Percentiles rank a stretch among this genome's conserved stretches.
Conservation (phyloP, 2,113 vertebrate genomes). For the Vulpes lagopus region DNA sequence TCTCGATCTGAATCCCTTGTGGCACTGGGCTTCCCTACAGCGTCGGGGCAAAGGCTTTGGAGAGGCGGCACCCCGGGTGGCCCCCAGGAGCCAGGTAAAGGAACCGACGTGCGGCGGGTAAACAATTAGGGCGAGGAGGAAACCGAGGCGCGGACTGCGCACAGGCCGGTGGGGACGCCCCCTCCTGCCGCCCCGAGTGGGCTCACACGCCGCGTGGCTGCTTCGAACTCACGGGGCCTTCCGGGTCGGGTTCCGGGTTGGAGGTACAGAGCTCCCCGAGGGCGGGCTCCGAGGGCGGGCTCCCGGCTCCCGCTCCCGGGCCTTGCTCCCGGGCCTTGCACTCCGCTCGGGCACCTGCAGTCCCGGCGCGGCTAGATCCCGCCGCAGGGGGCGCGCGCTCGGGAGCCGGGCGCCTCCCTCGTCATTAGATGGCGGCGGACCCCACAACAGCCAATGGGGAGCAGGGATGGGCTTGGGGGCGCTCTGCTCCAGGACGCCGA, state of each 20-base stretch:
- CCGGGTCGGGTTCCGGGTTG: not conserved
- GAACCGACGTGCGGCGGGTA: not conserved
- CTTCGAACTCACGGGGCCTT: constrained; percentile 18
- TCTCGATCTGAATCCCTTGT: not conserved
- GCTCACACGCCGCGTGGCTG: not conserved
- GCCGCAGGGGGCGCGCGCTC: not conserved
- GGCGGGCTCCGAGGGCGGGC: not conserved
- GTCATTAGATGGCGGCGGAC: not conserved
- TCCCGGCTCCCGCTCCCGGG: too few relatives aligned
- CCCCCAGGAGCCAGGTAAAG: not conserved
- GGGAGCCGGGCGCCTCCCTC: not conserved
- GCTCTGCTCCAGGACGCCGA: not conserved
- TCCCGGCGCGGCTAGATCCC: not conserved
- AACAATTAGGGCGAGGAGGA: not conserved
- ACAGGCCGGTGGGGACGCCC: not conserved
- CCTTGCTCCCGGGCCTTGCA: not conserved
- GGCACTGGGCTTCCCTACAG: not conserved
- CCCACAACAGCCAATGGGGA: constrained; percentile 47
- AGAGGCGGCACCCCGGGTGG: not conserved
- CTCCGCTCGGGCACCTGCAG: not conserved
- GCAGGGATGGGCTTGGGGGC: not conserved
- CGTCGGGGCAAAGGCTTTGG: not conserved
- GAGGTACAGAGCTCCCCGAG: not conserved
- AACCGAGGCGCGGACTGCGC: not conserved
- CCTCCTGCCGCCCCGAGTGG: not conserved